phyloP scores from a whole-genome alignment of 2,888 invertebrate genomes.

The Eupelmus urozonus region DNA sequence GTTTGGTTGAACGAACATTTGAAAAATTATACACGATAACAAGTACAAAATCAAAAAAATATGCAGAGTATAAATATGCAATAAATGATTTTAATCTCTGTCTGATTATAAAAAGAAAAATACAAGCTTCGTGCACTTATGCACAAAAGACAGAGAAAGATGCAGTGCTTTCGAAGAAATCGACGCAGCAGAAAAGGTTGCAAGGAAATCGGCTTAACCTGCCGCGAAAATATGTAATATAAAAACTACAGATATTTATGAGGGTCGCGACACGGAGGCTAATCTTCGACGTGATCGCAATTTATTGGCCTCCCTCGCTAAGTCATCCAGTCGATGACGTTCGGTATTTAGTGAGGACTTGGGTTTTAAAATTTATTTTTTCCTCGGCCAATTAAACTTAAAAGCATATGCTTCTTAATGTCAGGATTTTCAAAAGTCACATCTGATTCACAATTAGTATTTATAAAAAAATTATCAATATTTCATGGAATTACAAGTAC shows the following conservation, averaged over 20 bases:
- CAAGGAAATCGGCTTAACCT: conserved; percentile 76
- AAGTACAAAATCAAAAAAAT: conserved; percentile 63
- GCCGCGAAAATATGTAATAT: conserved; percentile 66
- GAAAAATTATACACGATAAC: background rate
- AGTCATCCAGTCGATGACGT: conserved; percentile 40
- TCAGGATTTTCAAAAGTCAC: too few relatives aligned
- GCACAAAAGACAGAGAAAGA: conserved; percentile 55
- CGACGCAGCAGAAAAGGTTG: conserved; percentile 65
- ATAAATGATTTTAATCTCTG: conserved; percentile 74
- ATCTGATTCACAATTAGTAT: too few relatives aligned
- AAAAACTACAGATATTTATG: conserved; percentile 77
- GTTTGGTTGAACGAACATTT: too few relatives aligned
- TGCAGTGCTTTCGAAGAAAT: conserved; percentile 69
- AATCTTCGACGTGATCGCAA: conserved; percentile 76
- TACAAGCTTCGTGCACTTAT: conserved; percentile 65
- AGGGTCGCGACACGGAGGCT: conserved; percentile 76
- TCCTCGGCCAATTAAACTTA: background rate
- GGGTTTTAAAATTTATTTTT: background rate
- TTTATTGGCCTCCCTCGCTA: conserved; percentile 70
- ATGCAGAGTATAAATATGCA: conserved; percentile 56
- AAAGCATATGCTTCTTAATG: too few relatives aligned
- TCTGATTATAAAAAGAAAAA: conserved; percentile 67
- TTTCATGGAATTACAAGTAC: too few relatives aligned
- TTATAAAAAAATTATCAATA: too few relatives aligned
- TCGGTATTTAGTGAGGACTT: background rate